Percentiles rank a stretch among this genome's conserved stretches.
Evolutionary conservation across 2,888 invertebrate species (phyloP).

Genomic region (Malthinus seriepunctatus): DNA sequence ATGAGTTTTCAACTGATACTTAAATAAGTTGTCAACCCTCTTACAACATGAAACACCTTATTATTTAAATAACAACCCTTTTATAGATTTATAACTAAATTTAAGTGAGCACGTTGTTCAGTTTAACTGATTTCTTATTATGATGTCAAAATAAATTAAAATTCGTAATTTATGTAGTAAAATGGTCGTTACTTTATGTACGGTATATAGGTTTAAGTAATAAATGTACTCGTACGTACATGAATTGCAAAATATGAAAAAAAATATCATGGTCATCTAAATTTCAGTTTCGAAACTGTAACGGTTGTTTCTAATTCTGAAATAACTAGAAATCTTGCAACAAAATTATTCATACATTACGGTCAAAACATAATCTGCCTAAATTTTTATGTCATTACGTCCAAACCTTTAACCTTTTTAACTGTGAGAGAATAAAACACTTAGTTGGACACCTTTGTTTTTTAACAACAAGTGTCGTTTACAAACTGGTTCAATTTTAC

Average conservation of each 20-base stretch:
- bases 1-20: neutral
- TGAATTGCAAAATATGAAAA: slow-evolving; percentile 19
- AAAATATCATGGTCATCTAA: slow-evolving; percentile 25
- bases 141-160: slow-evolving; percentile 6
- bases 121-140: slow-evolving; percentile 21
- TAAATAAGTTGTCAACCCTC: slow-evolving; percentile 25
- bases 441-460: slow-evolving; percentile 25
- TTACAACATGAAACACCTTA: slow-evolving; percentile 11
- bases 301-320: slow-evolving; percentile 25
- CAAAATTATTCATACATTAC: slow-evolving; percentile 16
- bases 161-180: neutral
- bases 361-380: slow-evolving; percentile 35
- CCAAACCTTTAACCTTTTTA: slow-evolving; percentile 36
- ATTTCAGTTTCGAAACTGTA: slow-evolving; percentile 26
- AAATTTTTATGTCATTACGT: slow-evolving; percentile 41
- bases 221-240: neutral
- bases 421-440: slow-evolving; percentile 45
- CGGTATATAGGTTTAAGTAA: neutral
- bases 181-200: neutral
- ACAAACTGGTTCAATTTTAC: slow-evolving; percentile 33
- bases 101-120: neutral
- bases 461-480: slow-evolving; percentile 36
- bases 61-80: slow-evolving; percentile 17
- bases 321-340: slow-evolving; percentile 22
- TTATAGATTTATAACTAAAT: slow-evolving; percentile 11